Conservation (phyloP, 2,888 invertebrate species). For the Sesia apiformis region DNA sequence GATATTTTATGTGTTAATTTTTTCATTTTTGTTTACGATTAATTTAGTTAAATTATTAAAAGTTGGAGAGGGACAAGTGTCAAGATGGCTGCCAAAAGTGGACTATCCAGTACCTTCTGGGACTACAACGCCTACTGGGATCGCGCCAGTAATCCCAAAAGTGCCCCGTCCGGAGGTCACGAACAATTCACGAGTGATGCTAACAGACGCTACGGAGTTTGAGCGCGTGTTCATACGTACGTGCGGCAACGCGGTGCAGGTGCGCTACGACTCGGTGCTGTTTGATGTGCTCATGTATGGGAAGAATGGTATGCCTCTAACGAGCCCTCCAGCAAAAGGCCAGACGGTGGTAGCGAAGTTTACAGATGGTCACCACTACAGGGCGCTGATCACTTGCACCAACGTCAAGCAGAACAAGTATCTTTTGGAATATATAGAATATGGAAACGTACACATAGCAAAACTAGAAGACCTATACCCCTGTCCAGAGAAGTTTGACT, state of each 20-base stretch:
- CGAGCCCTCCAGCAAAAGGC: constrained; percentile 33
- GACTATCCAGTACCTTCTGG: constrained; percentile 3
- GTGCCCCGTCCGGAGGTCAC: constrained; percentile 31
- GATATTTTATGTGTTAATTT: too few species aligned
- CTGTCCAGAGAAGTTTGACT: constrained; percentile 31
- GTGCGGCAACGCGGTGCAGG: constrained; percentile 11
- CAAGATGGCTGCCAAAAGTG: constrained; percentile 3
- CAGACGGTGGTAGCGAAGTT: constrained; percentile 36
- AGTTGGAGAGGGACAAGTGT: too few species aligned
- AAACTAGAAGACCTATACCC: constrained; percentile 32
- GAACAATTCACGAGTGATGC: constrained; percentile 20
- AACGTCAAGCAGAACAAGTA: constrained; percentile 42
- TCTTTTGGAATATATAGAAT: constrained; percentile 49
- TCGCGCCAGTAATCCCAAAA: neutral
- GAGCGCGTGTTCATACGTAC: constrained; percentile 28
- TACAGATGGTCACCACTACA: constrained; percentile 36
- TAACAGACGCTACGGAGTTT: constrained; percentile 27
- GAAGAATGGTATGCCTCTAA: constrained; percentile 27
- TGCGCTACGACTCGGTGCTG: constrained; percentile 25
- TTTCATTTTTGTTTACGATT: too few species aligned
- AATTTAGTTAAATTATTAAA: too few species aligned
- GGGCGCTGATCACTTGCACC: constrained; percentile 43
- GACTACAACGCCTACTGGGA: constrained; percentile 7
- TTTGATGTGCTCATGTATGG: constrained; percentile 30
- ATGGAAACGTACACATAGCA: constrained; percentile 38